phyloP scores from a whole-genome alignment of 92 coral and sea anemone genomes.

The Zoanthus sansibaricus region DNA sequence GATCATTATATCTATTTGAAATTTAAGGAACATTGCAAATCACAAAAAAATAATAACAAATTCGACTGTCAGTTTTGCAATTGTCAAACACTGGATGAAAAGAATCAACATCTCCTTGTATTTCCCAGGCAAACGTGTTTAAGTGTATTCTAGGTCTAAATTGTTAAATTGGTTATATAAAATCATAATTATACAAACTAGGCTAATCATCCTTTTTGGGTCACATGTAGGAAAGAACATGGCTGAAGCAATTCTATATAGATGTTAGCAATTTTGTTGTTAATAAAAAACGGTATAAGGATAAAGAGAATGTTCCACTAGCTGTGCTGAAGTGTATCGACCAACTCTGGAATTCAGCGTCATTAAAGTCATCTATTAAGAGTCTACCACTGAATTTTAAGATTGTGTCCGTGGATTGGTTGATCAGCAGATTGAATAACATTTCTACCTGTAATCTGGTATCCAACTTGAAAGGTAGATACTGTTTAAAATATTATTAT shows the following conservation, averaged over 20 bases:
- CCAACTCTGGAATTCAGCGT: conserved; percentile 8
- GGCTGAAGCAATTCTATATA: conserved; percentile 16
- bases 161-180: no score
- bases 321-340: not conserved
- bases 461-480: not conserved
- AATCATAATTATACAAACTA: no score
- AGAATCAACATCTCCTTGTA: no score
- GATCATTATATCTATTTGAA: no score
- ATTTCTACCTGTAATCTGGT: conserved; percentile 20
- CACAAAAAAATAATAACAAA: no score
- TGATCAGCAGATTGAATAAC: conserved; percentile 17
- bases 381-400: conserved; percentile 11
- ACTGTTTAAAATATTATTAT: not conserved
- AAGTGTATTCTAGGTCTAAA: no score
- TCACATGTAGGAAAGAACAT: conserved; percentile 23
- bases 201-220: not conserved
- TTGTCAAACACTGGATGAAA: no score
- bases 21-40: no score
- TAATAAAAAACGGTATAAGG: not conserved
- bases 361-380: not conserved
- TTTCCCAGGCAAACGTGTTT: no score
- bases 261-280: conserved; percentile 11
- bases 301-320: not conserved
- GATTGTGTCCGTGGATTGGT: conserved; percentile 32
- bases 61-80: no score